Evolutionary conservation across 1,140 invertebrate species (phyloP), one percentile per base, ranked within the genome.

Genomic region (Drosophila baimaii): DNA sequence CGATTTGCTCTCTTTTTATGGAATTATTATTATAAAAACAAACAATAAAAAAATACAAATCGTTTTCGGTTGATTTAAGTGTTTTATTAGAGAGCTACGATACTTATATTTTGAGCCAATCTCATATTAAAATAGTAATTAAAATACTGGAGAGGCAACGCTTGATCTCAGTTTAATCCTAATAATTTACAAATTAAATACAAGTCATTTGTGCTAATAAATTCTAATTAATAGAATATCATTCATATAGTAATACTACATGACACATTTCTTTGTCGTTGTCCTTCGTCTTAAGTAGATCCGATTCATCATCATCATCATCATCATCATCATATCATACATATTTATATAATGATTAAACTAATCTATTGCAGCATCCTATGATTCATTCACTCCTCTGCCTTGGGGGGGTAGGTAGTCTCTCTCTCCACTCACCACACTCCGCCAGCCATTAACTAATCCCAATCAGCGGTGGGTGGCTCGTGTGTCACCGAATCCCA

Each of bases 331-430:
- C 31, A 15, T 5, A 52, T 35, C 31, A 54, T 54, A 23, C 19
- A 54, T 54, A 54, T 54, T 54, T 54, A 54, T 54, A 23, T 23
- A 51, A 17, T 56, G 31, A 56, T 39, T 56, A n/a, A 39, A n/a
- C 21, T 56, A 57, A 57, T 57, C 54, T 2, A 25, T 41, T 27
- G 33, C 35, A 27, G 23, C 33, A 12, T 44, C 19, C 52, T 0
- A 27, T 57, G 55, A 57, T 12, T 59, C 39, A 59, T 23, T 44
- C 19, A 2, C 19, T 23, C 12, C 19, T 39, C 19, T 39, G 37
- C n/a, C 35, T 37, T 37, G 6, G 43, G 10, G 19, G n/a, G n/a
- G n/a, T n/a, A n/a, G n/a, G n/a, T n/a, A n/a, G n/a, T n/a, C n/a
- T 39, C 15, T 15, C 10, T 15, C 25, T 23, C 8, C 21, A 47